Conservation (phyloP, 2,113 vertebrate genomes). For the Microcebus murinus region DNA sequence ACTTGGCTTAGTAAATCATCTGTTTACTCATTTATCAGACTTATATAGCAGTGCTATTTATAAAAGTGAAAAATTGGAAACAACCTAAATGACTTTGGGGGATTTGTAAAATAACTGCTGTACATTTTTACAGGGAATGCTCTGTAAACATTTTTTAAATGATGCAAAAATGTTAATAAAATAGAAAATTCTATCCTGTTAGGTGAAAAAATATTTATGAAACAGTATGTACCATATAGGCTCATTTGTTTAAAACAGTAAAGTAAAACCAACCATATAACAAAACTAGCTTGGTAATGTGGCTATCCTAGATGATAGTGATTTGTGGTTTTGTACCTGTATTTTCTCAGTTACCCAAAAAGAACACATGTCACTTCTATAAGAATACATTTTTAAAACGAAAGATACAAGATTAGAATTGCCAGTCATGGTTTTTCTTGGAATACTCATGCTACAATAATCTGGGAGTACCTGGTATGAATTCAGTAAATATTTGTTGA, state of each 20-base stretch:
- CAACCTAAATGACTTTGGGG: neutral
- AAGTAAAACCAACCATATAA: neutral
- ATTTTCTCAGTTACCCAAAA: constrained; percentile 36
- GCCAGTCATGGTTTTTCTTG: neutral
- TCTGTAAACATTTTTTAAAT: constrained; percentile 20
- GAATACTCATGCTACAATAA: neutral
- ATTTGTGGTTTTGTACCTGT: neutral
- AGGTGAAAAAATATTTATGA: constrained; percentile 14
- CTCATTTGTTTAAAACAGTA: neutral
- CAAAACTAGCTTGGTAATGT: neutral
- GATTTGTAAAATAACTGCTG: constrained; percentile 34
- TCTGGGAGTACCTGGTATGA: neutral
- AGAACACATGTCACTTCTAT: constrained; percentile 21
- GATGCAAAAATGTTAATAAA: constrained; percentile 35
- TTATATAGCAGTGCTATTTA: constrained; percentile 8
- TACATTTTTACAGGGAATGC: neutral
- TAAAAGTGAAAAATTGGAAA: constrained; percentile 29
- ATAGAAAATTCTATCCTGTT: neutral
- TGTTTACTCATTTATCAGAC: neutral
- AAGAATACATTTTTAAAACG: neutral
- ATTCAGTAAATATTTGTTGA: constrained; percentile 34
- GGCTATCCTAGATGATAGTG: neutral
- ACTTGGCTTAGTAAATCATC: constrained; percentile 20
- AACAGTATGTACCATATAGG: neutral
- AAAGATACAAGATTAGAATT: constrained; percentile 38